Conservation (phyloP, 2,888 invertebrate genomes). For the Empis stercorea region DNA sequence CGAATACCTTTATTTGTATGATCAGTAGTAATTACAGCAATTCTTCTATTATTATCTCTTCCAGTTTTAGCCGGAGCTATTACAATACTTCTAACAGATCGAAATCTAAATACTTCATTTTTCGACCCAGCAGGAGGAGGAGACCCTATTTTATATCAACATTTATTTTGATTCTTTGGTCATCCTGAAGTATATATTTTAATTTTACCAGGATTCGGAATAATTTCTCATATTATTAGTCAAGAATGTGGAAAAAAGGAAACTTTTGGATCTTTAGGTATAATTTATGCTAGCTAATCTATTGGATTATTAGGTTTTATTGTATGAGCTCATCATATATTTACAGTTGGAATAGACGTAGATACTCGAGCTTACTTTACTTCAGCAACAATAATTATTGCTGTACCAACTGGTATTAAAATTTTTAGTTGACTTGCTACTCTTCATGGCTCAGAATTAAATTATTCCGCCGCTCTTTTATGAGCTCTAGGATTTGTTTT, state of each 20-base stretch:
- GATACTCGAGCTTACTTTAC: conserved; percentile 77
- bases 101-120: conserved; percentile 68
- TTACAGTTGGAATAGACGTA: conserved; percentile 71
- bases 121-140: conserved; percentile 71
- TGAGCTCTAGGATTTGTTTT: conserved; percentile 66
- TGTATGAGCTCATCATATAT: conserved; percentile 78
- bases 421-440: conserved; percentile 68
- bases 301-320: conserved; percentile 74
- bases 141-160: conserved; percentile 69
- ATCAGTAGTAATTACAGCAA: conserved; percentile 53
- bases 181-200: conserved; percentile 80
- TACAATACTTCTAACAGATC: conserved; percentile 66
- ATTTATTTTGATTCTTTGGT: conserved; percentile 80
- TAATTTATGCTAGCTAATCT: conserved; percentile 73
- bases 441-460: conserved; percentile 49
- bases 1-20: conserved; percentile 61
- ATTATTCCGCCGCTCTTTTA: conserved; percentile 44
- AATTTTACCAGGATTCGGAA: conserved; percentile 71
- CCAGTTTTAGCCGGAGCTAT: conserved; percentile 69
- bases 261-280: conserved; percentile 58
- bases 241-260: conserved; percentile 63
- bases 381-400: conserved; percentile 77
- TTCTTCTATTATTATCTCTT: conserved; percentile 52
- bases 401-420: conserved; percentile 73
- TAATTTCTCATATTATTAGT: conserved; percentile 65